Evolutionary conservation across 2,113 vertebrate species (phyloP).

Genomic region (Chloroceryle aenea): DNA sequence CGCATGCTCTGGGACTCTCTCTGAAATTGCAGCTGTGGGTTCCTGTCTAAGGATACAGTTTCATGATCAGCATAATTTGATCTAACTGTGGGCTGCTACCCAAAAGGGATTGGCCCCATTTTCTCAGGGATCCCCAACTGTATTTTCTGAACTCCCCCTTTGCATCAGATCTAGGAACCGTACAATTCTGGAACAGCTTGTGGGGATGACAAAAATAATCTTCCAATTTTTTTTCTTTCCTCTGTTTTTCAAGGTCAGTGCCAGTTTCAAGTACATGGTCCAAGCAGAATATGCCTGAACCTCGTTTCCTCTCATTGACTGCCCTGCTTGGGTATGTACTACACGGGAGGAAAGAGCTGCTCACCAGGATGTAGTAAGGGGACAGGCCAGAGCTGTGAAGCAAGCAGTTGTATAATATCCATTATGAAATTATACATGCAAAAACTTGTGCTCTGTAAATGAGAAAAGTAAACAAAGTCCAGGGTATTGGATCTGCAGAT

Average conservation of each 20-base stretch:
- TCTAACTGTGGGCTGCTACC: slow-evolving; percentile 47
- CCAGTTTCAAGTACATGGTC: neutral
- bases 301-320: neutral
- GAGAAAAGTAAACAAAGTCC: neutral
- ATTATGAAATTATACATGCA: neutral
- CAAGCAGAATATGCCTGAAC: neutral
- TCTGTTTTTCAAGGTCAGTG: neutral
- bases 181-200: neutral
- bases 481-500: neutral
- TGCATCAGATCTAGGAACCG: neutral
- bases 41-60: slow-evolving; percentile 59
- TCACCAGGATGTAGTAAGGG: neutral
- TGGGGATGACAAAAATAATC: neutral
- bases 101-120: slow-evolving; percentile 27
- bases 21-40: slow-evolving; percentile 52
- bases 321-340: neutral
- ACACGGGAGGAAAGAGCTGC: neutral
- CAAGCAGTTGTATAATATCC: neutral
- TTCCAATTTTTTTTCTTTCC: neutral
- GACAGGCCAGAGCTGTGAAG: neutral
- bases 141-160: neutral
- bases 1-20: neutral
- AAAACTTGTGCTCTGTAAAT: neutral
- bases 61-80: slow-evolving; percentile 67
- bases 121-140: slow-evolving; percentile 14